Percentiles rank a stretch among this genome's conserved stretches.
phyloP scores from a whole-genome alignment of 2,113 vertebrate genomes.

The Electrona antarctica region DNA sequence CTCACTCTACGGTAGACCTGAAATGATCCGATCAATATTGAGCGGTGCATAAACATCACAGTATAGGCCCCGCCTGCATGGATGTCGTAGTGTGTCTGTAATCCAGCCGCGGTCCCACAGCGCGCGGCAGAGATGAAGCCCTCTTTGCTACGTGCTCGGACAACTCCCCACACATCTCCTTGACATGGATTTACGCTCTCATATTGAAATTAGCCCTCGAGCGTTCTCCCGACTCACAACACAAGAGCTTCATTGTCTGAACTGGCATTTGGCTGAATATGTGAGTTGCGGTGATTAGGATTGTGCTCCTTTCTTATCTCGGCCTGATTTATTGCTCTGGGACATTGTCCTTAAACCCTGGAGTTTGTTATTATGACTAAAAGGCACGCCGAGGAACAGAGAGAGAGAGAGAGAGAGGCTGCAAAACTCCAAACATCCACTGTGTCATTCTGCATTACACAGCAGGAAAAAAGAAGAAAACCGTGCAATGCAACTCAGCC shows the following conservation, averaged over 20 bases:
- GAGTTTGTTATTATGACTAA: constrained; percentile 29
- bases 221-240: constrained; percentile 25
- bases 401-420: constrained; percentile 8
- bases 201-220: constrained; percentile 45
- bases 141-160: constrained; percentile 45
- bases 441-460: constrained; percentile 33
- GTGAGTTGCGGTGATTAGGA: constrained; percentile 33
- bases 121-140: constrained; percentile 19
- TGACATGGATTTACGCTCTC: constrained; percentile 39
- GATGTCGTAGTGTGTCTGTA: constrained; percentile 26
- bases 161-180: constrained; percentile 25
- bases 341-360: constrained; percentile 24
- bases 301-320: constrained; percentile 33
- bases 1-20: too few relatives aligned
- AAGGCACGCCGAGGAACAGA: constrained; percentile 16
- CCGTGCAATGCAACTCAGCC: constrained; percentile 32
- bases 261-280: constrained; percentile 2
- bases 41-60: not conserved
- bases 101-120: constrained; percentile 4
- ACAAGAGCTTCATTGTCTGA: constrained; percentile 27
- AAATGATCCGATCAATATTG: not conserved
- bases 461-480: not conserved
- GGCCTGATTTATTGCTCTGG: constrained; percentile 42
- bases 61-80: not conserved
- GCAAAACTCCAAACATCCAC: constrained; percentile 44